Evolutionary conservation across 2,797 vertebrate genomes (phyloP), one percentile per base, ranked within the genome.

Genomic region (Rhadinocentrus ornatus): DNA sequence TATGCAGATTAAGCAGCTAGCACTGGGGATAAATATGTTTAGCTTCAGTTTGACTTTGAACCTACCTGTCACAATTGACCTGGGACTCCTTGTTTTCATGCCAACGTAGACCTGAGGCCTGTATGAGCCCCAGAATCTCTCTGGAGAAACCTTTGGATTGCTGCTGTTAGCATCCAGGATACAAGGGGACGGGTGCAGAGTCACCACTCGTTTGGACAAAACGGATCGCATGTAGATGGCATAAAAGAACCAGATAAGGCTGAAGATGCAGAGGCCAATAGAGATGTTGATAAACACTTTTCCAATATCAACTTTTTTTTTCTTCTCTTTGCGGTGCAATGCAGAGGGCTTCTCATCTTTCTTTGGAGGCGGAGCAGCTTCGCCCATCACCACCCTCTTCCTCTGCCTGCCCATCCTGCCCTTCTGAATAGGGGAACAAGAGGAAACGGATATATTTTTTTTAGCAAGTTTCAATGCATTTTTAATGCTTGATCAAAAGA

Each of bases 51-150:
- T 12, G 35, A 56, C 27, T 31, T 3, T 26, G 2, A 48, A 50
- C 59, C 3, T 92, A 97, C 96, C 97, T 78, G 96, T 95, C 37
- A 97, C 95, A 7, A 94, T 87, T 0, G 97, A 93, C 12, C 81
- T 93, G 0, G 96, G 94, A 85, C 95, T 98, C 77, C 97, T 95
- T 1, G 96, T 96, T 93, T 98, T 98, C 97, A 99, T 98, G 58
- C 97, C 97, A 50, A 99, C 96, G 84, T 98, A 98, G 12, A 98
- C 95, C 72, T 98, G 96, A 1, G 97, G 97, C 15, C 97, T 94
- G 87, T 99, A 99, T 5, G 97, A 96, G 62, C 97, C 97, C 97
- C 97, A 98, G 81, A 97, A 98, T 67, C 93, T 93, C 6, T 86
- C 85, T 0, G 96, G 94, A 1, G 96, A 90, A 27, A 94, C 94